Percentiles rank a stretch among this genome's conserved stretches.
Conservation (phyloP, 64 coral and sea anemone species). For the Stichodactyla helianthus region DNA sequence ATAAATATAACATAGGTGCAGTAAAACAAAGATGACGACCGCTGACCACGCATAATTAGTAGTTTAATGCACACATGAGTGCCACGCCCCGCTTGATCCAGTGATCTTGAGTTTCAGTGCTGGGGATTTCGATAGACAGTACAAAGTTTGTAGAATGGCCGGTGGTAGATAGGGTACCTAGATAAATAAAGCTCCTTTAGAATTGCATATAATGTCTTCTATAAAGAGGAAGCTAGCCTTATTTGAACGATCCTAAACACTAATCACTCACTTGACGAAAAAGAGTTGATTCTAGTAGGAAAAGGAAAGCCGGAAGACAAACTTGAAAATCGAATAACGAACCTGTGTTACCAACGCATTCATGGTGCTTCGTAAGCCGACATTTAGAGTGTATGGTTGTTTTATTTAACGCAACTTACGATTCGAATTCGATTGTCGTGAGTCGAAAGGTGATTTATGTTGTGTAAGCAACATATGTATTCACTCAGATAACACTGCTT, state of each 20-base stretch:
- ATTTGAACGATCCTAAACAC: background rate
- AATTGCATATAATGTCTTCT: too few relatives aligned
- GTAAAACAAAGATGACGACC: background rate
- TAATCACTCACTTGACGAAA: background rate
- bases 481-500: background rate
- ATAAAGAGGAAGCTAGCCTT: background rate
- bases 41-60: conserved; percentile 27
- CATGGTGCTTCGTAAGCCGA: background rate
- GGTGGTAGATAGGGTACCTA: conserved; percentile 94
- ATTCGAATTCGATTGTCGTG: background rate
- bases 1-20: background rate
- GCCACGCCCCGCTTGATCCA: conserved; percentile 99
- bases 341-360: too few relatives aligned
- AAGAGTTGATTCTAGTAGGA: background rate
- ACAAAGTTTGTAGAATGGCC: conserved; percentile 99
- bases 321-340: background rate
- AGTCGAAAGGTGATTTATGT: background rate
- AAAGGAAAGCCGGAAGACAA: background rate
- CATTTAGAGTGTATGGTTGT: background rate
- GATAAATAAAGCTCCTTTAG: background rate
- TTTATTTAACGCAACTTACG: background rate
- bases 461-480: background rate
- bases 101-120: conserved; percentile 75
- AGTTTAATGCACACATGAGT: conserved; percentile 96
- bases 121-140: conserved; percentile 83